Conservation (phyloP, 2,113 vertebrate species). For the Lepisosteus oculatus region DNA sequence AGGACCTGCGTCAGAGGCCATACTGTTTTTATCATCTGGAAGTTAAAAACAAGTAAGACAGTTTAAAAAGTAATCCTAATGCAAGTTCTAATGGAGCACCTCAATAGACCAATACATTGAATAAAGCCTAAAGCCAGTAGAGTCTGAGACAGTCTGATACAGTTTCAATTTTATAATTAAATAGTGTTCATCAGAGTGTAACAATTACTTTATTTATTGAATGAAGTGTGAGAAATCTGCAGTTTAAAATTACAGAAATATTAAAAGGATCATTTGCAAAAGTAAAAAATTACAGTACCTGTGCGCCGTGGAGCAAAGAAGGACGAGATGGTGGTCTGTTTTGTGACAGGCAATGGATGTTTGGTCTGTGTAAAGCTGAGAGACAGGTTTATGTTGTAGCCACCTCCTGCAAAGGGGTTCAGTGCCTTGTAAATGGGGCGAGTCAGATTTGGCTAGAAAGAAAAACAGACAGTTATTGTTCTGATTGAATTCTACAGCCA, state of each 20-base stretch:
- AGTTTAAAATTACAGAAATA: slow-evolving; percentile 32
- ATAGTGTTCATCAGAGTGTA: no score
- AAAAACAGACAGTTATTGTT: background rate
- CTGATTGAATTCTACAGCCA: background rate
- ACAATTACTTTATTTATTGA: no score
- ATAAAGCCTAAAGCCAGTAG: background rate
- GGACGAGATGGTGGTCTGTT: slow-evolving; percentile 61
- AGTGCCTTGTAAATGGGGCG: slow-evolving; percentile 60
- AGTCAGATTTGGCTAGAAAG: slow-evolving; percentile 41
- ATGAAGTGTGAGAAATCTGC: background rate
- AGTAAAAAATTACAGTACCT: background rate
- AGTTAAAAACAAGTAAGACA: background rate
- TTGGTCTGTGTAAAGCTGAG: slow-evolving; percentile 70
- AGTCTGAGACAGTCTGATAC: no score
- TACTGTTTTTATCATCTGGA: background rate
- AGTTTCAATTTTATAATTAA: no score
- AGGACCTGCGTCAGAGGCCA: background rate
- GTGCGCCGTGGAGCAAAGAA: slow-evolving; percentile 50
- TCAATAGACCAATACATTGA: background rate
- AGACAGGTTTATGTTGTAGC: slow-evolving; percentile 56
- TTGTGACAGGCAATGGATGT: slow-evolving; percentile 58
- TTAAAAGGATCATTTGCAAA: background rate
- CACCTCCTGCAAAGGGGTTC: slow-evolving; percentile 48
- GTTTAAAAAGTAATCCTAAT: background rate
- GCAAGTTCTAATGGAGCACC: background rate